phyloP scores from a whole-genome alignment of 2,797 vertebrate genomes.

The Phoeniculus purpureus region DNA sequence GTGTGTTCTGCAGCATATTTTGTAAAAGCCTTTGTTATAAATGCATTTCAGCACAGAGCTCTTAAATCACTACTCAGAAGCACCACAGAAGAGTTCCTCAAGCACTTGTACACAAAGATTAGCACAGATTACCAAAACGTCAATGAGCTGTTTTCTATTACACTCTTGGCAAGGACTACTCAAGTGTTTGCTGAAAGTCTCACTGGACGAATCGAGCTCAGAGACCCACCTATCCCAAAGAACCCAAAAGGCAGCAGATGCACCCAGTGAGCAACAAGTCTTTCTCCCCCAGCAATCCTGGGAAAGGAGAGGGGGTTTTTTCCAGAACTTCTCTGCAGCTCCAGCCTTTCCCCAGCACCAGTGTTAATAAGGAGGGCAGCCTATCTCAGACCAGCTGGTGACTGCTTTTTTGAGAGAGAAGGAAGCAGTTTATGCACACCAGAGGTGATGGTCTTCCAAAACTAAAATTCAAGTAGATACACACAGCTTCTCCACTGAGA shows the following conservation, averaged over 20 bases:
- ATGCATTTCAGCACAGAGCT: background rate
- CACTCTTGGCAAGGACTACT: background rate
- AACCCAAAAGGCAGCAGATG: background rate
- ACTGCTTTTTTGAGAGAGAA: background rate
- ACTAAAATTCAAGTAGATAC: background rate
- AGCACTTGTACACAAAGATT: background rate
- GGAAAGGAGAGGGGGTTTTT: background rate
- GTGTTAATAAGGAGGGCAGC: accelerated
- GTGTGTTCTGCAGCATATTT: background rate
- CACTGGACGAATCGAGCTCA: background rate
- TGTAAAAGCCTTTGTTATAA: background rate
- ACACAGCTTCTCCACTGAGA: accelerated
- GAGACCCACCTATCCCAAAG: background rate
- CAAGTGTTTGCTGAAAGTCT: background rate
- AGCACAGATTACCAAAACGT: background rate
- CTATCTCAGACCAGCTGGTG: accelerated
- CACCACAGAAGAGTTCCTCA: background rate
- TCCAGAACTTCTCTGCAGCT: background rate
- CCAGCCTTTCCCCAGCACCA: background rate
- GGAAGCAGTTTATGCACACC: background rate
- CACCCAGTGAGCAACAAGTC: accelerated
- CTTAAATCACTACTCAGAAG: background rate
- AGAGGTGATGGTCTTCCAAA: accelerated
- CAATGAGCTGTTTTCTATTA: background rate
- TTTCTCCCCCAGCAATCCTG: background rate